These are phyloP conservation scores for Drosophila busckii DNA, from an alignment of 1,140 invertebrate genomes.

Conservation along the genomic window DNA sequence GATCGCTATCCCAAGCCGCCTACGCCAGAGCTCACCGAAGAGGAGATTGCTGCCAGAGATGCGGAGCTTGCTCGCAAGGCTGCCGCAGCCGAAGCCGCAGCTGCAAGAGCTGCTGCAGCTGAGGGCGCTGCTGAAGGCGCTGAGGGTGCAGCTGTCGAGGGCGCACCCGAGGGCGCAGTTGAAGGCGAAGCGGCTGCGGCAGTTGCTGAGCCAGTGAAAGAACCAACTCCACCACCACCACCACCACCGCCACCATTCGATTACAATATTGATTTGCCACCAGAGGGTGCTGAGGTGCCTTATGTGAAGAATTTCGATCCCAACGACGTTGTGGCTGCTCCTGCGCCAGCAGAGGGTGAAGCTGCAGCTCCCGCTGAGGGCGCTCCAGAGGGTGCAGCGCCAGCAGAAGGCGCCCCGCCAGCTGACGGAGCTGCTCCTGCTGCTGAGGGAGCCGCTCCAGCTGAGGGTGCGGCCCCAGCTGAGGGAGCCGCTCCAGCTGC, in stretches of 20 bases:
- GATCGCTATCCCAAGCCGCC: constrained; percentile 78
- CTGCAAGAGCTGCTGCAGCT: constrained; percentile 26
- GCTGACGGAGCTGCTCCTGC: constrained; percentile 60
- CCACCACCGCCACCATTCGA: constrained; percentile 79
- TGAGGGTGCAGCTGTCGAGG: constrained; percentile 13
- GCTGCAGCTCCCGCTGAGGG: constrained; percentile 71
- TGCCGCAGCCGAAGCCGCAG: constrained; percentile 17
- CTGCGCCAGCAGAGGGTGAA: constrained; percentile 56
- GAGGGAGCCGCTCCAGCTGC: constrained; percentile 63
- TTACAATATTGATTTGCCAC: constrained; percentile 77
- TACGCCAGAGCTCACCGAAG: constrained; percentile 74
- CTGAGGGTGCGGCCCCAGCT: constrained; percentile 36
- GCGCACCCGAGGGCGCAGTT: constrained; percentile 29
- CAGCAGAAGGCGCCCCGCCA: constrained; percentile 58
- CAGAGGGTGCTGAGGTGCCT: constrained; percentile 79
- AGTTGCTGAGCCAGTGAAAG: constrained; percentile 52
- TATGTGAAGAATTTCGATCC: constrained; percentile 76
- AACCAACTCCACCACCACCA: constrained; percentile 68
- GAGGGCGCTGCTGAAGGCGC: constrained; percentile 47
- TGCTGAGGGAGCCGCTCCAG: constrained; percentile 63
- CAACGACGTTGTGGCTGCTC: constrained; percentile 61
- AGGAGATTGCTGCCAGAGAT: constrained; percentile 57
- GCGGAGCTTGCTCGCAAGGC: constrained; percentile 25
- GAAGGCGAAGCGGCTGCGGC: constrained; percentile 16
- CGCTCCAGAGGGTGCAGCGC: constrained; percentile 70